Evolutionary conservation across 2,797 vertebrate species (phyloP).

Genomic region (Phoeniculus purpureus): DNA sequence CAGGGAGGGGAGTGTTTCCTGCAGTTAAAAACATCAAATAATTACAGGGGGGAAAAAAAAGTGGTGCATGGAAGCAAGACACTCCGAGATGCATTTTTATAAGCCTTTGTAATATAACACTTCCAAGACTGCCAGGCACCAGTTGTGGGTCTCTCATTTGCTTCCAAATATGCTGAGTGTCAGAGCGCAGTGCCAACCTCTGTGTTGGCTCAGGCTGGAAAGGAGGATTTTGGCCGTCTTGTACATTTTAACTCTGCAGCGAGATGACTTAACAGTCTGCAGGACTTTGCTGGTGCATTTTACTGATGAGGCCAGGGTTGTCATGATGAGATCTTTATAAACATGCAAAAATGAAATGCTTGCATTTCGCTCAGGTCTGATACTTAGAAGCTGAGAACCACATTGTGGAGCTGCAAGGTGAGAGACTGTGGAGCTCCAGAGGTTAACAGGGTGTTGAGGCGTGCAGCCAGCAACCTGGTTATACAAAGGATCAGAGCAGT

Average conservation of each 20-base stretch:
- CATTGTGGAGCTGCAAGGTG: neutral
- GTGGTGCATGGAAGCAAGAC: neutral
- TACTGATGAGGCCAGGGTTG: neutral
- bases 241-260: neutral
- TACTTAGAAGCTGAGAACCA: neutral
- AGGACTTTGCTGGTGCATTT: neutral
- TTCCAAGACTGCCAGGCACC: neutral
- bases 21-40: neutral
- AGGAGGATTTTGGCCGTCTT: neutral
- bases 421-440: neutral
- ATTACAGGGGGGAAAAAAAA: neutral
- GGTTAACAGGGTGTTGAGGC: neutral
- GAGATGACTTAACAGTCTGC: neutral
- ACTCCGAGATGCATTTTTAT: neutral
- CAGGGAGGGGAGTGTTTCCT: neutral
- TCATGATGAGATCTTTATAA: neutral
- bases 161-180: slow-evolving; percentile 21
- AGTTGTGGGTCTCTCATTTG: neutral
- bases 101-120: neutral
- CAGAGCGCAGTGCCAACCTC: neutral
- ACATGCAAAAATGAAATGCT: neutral
- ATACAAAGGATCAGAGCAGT: neutral
- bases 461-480: neutral
- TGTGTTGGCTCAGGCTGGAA: neutral
- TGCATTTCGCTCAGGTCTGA: neutral